Evolutionary conservation across 1,140 invertebrate genomes (phyloP).

Genomic region (Saxidomus purpurata): DNA sequence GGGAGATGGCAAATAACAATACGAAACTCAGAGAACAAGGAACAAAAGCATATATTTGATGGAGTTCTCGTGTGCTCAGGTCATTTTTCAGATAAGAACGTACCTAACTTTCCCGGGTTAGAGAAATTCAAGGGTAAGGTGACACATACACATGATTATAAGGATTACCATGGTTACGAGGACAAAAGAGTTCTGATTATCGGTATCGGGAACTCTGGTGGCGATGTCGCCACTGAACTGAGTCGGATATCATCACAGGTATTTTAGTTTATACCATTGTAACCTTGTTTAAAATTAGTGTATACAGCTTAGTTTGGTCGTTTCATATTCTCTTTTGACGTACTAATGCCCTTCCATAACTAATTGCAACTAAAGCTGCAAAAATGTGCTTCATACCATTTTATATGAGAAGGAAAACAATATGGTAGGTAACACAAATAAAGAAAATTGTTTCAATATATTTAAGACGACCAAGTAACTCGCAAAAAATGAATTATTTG

Average conservation of each 20-base stretch:
- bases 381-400: too few relatives aligned
- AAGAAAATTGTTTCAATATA: too few relatives aligned
- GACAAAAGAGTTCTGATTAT: conserved; percentile 87
- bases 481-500: too few relatives aligned
- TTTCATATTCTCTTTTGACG: too few relatives aligned
- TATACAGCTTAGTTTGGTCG: too few relatives aligned
- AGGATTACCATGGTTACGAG: conserved; percentile 81
- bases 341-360: too few relatives aligned
- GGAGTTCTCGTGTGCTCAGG: conserved; percentile 83
- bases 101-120: conserved; percentile 83
- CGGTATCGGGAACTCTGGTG: conserved; percentile 88
- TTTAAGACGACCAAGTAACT: too few relatives aligned
- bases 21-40: conserved; percentile 82
- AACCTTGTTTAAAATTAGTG: too few relatives aligned
- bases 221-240: conserved; percentile 87
- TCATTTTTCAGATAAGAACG: conserved; percentile 85
- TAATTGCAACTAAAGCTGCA: too few relatives aligned
- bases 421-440: too few relatives aligned
- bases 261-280: not conserved
- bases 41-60: conserved; percentile 79
- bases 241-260: conserved; percentile 86
- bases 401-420: too few relatives aligned
- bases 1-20: conserved; percentile 83
- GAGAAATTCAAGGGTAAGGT: conserved; percentile 86
- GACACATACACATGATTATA: conserved; percentile 87